Conservation (phyloP, 23 tunicate species). For the Halocynthia roretzi region DNA sequence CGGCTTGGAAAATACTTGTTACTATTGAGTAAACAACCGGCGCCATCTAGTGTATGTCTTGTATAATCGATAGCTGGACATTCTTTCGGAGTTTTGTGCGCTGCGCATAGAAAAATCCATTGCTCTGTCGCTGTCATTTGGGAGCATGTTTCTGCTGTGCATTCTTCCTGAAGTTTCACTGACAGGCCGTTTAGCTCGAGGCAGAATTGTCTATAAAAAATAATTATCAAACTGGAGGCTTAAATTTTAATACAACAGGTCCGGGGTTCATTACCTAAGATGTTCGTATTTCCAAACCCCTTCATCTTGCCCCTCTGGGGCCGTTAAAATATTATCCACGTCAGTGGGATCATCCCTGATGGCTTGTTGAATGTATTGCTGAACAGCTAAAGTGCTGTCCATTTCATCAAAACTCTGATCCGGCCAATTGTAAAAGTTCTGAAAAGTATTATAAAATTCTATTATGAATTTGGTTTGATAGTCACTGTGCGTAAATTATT, state of each 20-base stretch:
- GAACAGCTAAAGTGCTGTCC: constrained; percentile 89
- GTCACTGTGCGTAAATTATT: too few relatives aligned
- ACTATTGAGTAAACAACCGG: constrained; percentile 93
- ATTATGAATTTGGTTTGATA: neutral
- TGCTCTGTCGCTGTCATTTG: constrained; percentile 99
- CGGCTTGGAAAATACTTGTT: constrained; percentile 96
- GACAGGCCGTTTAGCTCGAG: constrained; percentile 89
- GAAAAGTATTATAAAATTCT: neutral
- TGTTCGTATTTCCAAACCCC: constrained; percentile 99
- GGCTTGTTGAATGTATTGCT: constrained; percentile 87
- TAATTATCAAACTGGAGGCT: neutral
- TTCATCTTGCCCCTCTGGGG: constrained; percentile 94
- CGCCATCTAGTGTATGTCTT: constrained; percentile 96
- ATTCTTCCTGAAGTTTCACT: constrained; percentile 71
- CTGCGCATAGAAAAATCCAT: constrained; percentile 99
- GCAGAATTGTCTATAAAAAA: constrained; percentile 78
- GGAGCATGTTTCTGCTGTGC: constrained; percentile 80
- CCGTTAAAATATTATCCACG: constrained; percentile 46
- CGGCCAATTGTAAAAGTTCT: constrained; percentile 95
- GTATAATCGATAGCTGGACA: constrained; percentile 99
- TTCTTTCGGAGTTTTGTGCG: constrained; percentile 98
- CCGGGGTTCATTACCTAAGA: constrained; percentile 28
- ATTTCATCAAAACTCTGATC: constrained; percentile 88
- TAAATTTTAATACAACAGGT: neutral
- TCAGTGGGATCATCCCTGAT: constrained; percentile 64